phyloP scores from a whole-genome alignment of 2,888 invertebrate species.

The Mythimna albipuncta region DNA sequence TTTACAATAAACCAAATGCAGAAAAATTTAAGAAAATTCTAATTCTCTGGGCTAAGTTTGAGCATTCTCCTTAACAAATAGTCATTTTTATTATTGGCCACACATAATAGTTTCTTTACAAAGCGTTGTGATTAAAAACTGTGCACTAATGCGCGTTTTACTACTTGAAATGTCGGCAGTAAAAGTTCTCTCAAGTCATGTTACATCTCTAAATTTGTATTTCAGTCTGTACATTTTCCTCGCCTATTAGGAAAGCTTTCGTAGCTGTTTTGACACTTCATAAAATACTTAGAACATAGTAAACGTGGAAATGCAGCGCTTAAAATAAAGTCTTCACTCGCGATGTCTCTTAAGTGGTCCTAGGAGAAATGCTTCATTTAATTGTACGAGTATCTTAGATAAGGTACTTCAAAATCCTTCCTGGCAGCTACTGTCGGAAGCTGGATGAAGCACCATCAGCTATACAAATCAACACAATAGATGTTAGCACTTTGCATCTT shows the following conservation, averaged over 20 bases:
- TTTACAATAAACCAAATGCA: no score
- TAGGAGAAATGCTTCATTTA: constrained; percentile 37
- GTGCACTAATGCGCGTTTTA: not conserved
- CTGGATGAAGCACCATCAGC: constrained; percentile 31
- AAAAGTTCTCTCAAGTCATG: not conserved
- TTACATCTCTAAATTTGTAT: not conserved
- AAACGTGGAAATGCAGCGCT: constrained; percentile 18
- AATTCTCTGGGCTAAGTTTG: no score
- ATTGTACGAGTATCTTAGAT: constrained; percentile 43
- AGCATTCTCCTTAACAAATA: no score
- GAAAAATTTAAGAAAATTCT: no score
- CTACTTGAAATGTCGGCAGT: not conserved
- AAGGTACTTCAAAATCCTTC: constrained; percentile 21
- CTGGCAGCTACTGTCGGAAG: constrained; percentile 7
- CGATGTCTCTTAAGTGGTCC: constrained; percentile 27
- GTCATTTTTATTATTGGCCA: no score
- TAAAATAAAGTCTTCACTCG: constrained; percentile 12
- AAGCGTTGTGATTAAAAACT: not conserved
- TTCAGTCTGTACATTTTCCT: not conserved
- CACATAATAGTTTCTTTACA: no score
- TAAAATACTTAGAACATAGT: constrained; percentile 14
- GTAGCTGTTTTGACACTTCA: constrained; percentile 3
- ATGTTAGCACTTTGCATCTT: constrained; percentile 44
- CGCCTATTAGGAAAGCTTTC: constrained; percentile 5
- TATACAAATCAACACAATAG: constrained; percentile 58